These are phyloP conservation scores for Gnathochromis pfefferi DNA, from an alignment of 2,113 vertebrate species.

Conservation along the genomic window DNA sequence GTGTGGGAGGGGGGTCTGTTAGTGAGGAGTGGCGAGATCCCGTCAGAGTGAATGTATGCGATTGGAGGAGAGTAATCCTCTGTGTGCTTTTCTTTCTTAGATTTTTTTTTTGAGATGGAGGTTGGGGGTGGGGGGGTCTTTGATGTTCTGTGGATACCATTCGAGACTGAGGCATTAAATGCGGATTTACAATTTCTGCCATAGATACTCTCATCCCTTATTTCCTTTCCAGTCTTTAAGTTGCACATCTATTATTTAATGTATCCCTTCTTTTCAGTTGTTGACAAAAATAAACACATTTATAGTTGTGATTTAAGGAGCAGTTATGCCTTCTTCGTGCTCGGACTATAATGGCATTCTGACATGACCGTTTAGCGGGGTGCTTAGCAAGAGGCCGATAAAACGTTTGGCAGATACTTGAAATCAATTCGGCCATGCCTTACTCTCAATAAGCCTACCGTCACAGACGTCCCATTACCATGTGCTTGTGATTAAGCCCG, in stretches of 20 bases:
- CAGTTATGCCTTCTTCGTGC: constrained; percentile 9
- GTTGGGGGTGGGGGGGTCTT: constrained; percentile 12
- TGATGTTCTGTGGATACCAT: constrained; percentile 62
- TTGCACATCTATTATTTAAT: background rate
- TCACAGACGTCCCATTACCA: constrained; percentile 1
- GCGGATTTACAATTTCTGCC: constrained; percentile 51
- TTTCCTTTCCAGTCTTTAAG: constrained; percentile 15
- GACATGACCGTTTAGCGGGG: constrained; percentile 36
- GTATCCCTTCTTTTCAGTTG: background rate
- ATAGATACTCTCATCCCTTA: constrained; percentile 23
- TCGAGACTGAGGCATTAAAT: constrained; percentile 53
- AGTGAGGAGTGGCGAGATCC: background rate
- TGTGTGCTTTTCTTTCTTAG: constrained; percentile 55
- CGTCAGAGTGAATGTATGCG: background rate
- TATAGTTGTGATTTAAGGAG: constrained; percentile 12
- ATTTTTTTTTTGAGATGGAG: constrained; percentile 22
- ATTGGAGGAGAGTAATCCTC: constrained; percentile 59
- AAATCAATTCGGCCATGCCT: constrained; percentile 52
- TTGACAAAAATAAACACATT: background rate
- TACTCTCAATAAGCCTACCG: background rate
- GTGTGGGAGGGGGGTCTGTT: background rate
- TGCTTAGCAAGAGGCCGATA: constrained; percentile 47
- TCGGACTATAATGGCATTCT: constrained; percentile 1
- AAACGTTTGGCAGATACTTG: constrained; percentile 39
- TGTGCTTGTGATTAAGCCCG: constrained; percentile 21